Percentiles rank a stretch among this genome's conserved stretches.
phyloP scores from a whole-genome alignment of 37 sponge, comb jelly and placozoan genomes.

The Ephydatia muelleri region DNA sequence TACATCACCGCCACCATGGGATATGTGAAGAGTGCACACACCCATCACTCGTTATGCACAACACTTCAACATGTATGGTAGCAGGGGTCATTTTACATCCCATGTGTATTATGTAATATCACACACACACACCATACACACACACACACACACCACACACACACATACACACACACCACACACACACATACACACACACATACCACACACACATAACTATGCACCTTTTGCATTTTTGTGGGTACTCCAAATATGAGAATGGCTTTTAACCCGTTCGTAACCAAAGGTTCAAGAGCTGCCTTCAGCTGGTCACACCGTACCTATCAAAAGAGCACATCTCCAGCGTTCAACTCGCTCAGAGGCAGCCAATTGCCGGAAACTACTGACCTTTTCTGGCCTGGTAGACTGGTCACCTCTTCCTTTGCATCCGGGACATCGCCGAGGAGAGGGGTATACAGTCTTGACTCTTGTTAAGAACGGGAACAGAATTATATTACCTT shows the following conservation, averaged over 20 bases:
- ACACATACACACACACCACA: too few relatives aligned
- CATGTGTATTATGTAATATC: too few relatives aligned
- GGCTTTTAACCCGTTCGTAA: slow-evolving; percentile 44
- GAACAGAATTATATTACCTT: not conserved
- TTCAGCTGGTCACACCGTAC: slow-evolving; percentile 4
- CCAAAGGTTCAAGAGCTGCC: slow-evolving; percentile 30
- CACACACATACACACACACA: too few relatives aligned
- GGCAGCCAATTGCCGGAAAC: too few relatives aligned
- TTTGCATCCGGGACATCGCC: slow-evolving; percentile 41
- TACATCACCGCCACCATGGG: not conserved
- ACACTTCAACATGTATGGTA: slow-evolving; percentile 10
- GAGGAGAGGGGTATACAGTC: too few relatives aligned
- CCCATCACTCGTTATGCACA: not conserved
- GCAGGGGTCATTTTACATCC: not conserved
- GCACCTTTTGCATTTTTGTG: slow-evolving; percentile 8
- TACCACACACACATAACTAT: not conserved
- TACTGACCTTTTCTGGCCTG: too few relatives aligned
- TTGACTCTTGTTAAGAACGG: not conserved
- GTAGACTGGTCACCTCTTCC: too few relatives aligned
- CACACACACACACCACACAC: too few relatives aligned
- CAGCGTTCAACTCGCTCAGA: not conserved
- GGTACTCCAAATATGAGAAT: slow-evolving; percentile 73
- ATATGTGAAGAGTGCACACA: not conserved
- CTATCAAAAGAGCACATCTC: too few relatives aligned
- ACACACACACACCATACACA: too few relatives aligned